Base-by-base conservation (phyloP, 2,113 vertebrate genomes). In the Emberiza fucata region DNA sequence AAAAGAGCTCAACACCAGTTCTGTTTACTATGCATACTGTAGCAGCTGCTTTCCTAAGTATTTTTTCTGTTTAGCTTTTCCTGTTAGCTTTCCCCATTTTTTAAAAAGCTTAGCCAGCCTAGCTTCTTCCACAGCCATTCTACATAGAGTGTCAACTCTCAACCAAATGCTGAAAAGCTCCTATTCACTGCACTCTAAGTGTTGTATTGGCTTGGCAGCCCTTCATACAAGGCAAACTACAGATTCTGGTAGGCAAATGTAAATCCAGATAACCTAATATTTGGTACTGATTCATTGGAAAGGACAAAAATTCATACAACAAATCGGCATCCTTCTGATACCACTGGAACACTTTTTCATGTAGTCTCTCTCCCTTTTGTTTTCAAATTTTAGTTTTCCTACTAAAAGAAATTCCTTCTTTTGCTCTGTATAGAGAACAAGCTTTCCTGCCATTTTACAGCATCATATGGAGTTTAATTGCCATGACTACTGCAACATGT, bases 1-100 rank as follows among this genome's bases (percentile, higher is more conserved):
- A 79, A 86, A 69, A 93, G 31, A 83, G 40, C 37, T 94, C 89
- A 97, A 64, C 9, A 93, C 22, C 20, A 90, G n/a, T 88, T 90
- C 71, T 83, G 20, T 64, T 81, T 48, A 57, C 23, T 53, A 8
- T 5, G 13, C 48, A 59, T 15, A 80, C 12, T 31, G 27, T 40
- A 88, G 35, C 64, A 91, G 44, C 42, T 37, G 44, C 48, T 54
- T 82, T 42, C 40, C 45, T 66, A 77, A 82, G 54, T 44, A 47
- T 1, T 59, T 59, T 35, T 59, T 25, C 14, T 25, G n/a, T 25
- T 59, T 37, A 59, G 57, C 57, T 59, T 61, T 64, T 86, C 40
- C 48, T 56, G 7, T 48, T 79, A 94, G 33, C 12, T 84, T 71
- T 50, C 9, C 22, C 31, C 5, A 16, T 27, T 53, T 44, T 29